A percentile compares a stretch with the other conserved stretches of the same genome.
These are phyloP conservation scores for Prietella phreatophila DNA, from an alignment of 2,113 vertebrate species.

Conservation along the genomic window DNA sequence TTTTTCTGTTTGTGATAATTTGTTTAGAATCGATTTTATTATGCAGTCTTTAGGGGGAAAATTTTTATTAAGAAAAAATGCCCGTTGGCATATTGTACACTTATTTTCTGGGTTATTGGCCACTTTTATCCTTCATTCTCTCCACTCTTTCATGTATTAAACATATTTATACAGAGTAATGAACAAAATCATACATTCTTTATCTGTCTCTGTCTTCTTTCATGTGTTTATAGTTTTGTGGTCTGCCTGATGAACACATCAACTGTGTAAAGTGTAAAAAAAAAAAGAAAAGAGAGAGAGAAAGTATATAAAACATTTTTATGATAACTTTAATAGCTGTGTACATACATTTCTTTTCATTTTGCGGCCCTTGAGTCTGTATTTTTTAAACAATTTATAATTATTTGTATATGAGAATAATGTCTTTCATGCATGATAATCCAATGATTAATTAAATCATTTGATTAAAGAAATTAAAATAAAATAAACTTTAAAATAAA, in stretches of 20 bases:
- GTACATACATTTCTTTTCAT: not conserved
- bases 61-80: not conserved
- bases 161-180: not conserved
- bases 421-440: not conserved
- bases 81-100: not conserved
- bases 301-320: not conserved
- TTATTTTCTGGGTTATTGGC: not conserved
- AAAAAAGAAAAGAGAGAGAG: not conserved
- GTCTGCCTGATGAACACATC: not conserved
- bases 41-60: not conserved
- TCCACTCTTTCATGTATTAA: not conserved
- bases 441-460: not conserved
- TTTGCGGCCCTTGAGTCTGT: not conserved
- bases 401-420: not conserved
- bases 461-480: not conserved
- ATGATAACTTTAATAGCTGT: not conserved
- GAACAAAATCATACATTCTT: not conserved
- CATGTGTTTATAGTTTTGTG: not conserved
- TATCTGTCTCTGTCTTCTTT: not conserved
- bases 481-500: not conserved
- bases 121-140: not conserved
- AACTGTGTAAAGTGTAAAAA: not conserved
- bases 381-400: not conserved
- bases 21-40: not conserved
- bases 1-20: not conserved